A percentile compares a stretch with the other conserved stretches of the same genome.
These are phyloP conservation scores for Drosophila parabipectinata DNA, from an alignment of 1,140 invertebrate genomes.

Conservation along the genomic window DNA sequence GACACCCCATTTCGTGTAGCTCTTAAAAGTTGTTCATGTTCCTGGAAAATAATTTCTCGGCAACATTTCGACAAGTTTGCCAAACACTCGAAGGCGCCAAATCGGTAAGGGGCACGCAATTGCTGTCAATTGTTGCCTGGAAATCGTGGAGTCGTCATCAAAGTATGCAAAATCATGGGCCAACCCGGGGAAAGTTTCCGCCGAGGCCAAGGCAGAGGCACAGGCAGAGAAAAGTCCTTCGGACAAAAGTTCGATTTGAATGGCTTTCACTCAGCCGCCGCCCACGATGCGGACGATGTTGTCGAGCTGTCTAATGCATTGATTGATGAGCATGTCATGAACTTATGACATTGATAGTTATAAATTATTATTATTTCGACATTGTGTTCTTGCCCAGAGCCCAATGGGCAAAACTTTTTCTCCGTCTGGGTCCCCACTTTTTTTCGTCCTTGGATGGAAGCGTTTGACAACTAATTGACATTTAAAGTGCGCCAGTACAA, in stretches of 20 bases:
- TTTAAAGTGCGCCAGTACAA: constrained; percentile 63
- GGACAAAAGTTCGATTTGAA: constrained; percentile 24
- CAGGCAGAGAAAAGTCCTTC: constrained; percentile 27
- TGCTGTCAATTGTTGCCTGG: constrained; percentile 71
- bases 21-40: constrained; percentile 51
- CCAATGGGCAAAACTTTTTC: constrained; percentile 49
- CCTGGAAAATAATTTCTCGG: constrained; percentile 53
- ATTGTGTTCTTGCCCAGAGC: constrained; percentile 57
- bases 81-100: constrained; percentile 43
- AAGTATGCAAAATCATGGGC: constrained; percentile 72
- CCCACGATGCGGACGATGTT: constrained; percentile 17
- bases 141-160: constrained; percentile 16
- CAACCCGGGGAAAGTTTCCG: constrained; percentile 2
- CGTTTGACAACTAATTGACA: constrained; percentile 80
- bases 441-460: constrained; percentile 28
- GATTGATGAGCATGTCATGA: constrained; percentile 81
- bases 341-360: constrained; percentile 82
- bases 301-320: constrained; percentile 75
- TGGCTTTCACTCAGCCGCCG: constrained; percentile 5
- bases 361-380: constrained; percentile 81
- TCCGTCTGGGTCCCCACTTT: neutral
- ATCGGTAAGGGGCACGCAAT: constrained; percentile 49
- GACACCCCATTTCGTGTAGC: constrained; percentile 15
- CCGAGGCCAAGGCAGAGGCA: constrained; percentile 18
- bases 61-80: constrained; percentile 58